Evolutionary conservation across 2,888 invertebrate genomes (phyloP), one percentile per base, ranked within the genome.

Genomic region (Apamea epomidion): DNA sequence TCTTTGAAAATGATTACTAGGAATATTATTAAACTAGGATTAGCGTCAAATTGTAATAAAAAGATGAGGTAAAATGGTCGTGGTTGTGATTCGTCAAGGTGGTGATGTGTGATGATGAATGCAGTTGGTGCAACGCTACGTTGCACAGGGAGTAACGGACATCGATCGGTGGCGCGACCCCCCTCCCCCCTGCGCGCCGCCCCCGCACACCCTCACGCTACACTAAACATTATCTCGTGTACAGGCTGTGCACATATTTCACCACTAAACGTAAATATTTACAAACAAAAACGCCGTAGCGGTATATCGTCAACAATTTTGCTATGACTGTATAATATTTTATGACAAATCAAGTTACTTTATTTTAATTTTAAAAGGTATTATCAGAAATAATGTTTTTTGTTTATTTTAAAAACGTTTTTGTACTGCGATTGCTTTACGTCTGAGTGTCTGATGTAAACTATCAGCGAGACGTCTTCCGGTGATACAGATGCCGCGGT

Each of bases 91-190:
- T 72, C 18, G n/a, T 83, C 51, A 80, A 73, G 62, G 58, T 76
- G 76, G 85, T 88, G 90, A 89, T 86, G 82, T 82, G 86, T 86
- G 88, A 87, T 90, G 88, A 87, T 89, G 89, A 85, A 93, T 95
- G 95, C 94, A 94, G 93, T 93, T 90, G 94, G 92, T 94, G 94
- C 93, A 94, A 89, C 93, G 93, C 90, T 91, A 91, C 91, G 91
- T 90, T 93, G 94, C 93, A 93, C 92, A 92, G 92, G 90, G 91
- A 88, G 94, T 93, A 94, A 94, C 93, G 94, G 94, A 91, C 95
- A 96, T 96, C 96, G 96, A 96, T 96, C 94, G 92, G 83, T 82
- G 85, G 88, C 90, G 87, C 88, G 89, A 87, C 88, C 86, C 83
- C 84, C 87, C 78, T 84, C 87, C 82, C 86, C 81, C 69, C 54